Conservation (phyloP, 2,113 vertebrate species). For the Semnornis frantzii region DNA sequence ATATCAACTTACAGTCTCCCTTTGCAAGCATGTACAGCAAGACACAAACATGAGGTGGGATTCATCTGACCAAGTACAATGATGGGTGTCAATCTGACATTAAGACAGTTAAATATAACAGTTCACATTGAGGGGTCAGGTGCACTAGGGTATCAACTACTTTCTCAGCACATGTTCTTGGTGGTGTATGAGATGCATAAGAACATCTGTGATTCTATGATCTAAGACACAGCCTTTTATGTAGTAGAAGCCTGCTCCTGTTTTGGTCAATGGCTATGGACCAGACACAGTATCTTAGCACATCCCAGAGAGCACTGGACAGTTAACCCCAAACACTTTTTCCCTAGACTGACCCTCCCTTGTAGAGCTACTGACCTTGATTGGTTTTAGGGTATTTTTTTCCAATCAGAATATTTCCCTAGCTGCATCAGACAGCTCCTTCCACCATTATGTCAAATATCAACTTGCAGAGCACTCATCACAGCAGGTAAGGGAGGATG, state of each 20-base stretch:
- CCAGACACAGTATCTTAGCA: not conserved
- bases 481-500: not conserved
- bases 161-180: not conserved
- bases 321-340: not conserved
- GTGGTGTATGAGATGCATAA: not conserved
- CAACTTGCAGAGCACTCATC: not conserved
- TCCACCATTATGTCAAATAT: not conserved
- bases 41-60: not conserved
- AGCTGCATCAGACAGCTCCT: not conserved
- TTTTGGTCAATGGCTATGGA: not conserved
- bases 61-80: not conserved
- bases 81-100: not conserved
- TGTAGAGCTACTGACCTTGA: not conserved
- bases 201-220: not conserved
- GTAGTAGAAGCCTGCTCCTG: not conserved
- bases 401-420: not conserved
- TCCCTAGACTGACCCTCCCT: not conserved
- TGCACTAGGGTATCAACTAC: not conserved
- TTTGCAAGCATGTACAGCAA: not conserved
- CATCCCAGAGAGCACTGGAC: not conserved
- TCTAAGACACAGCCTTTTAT: not conserved
- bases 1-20: not conserved
- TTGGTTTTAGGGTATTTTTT: not conserved
- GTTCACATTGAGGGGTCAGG: too few relatives aligned
- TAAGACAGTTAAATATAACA: not conserved